Base-by-base conservation (phyloP, 2,797 vertebrate genomes). In the Gallinago nigripennis region DNA sequence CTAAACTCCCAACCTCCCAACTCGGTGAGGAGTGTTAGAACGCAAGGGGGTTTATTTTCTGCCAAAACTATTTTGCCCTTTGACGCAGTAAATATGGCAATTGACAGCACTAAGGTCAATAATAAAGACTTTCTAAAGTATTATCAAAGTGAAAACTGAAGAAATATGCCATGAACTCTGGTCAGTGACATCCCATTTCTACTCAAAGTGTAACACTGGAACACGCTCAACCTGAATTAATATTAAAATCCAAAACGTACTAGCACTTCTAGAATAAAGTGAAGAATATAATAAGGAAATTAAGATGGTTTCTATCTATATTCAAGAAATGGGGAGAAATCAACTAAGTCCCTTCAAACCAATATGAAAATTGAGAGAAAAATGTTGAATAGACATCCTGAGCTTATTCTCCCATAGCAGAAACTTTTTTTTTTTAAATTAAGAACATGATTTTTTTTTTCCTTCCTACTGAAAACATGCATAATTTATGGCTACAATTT, bases 371-470 rank as follows among this genome's bases (percentile, higher is more conserved):
- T 56, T 92, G 65, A 95, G 81, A 12, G 31, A 19, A 75, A 95
- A 48, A 82, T 53, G 31, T 30, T 39, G 2, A 50, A 66, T 43
- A 85, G 35, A 56, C 12, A 50, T 64, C 72, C 77, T 31, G 70
- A 94, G 65, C 72, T 56, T 14, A 16, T 93, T 68, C 75, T 96
- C 53, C n/a, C 57, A 86, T 43, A 90, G 90, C 37, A 91, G 51
- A 87, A 60, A 33, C n/a, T 12, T 24, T 82, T 41, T 82, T 82
- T 82, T 82, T 75, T 27, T 31, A 71, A 81, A 88, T n/a, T 51
- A 81, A 92, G 89, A 81, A 80, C 61, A 35, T 56, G 4, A 68
- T 46, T 28, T 90, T 93, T 94, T 35, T 72, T 43, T 86, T 71
- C 60, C 58, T 53, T 93, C 83, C 33, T 87, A 85, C 70, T 76